Conservation (phyloP, 2,888 invertebrate genomes). For the Chrysolina oricalcia region DNA sequence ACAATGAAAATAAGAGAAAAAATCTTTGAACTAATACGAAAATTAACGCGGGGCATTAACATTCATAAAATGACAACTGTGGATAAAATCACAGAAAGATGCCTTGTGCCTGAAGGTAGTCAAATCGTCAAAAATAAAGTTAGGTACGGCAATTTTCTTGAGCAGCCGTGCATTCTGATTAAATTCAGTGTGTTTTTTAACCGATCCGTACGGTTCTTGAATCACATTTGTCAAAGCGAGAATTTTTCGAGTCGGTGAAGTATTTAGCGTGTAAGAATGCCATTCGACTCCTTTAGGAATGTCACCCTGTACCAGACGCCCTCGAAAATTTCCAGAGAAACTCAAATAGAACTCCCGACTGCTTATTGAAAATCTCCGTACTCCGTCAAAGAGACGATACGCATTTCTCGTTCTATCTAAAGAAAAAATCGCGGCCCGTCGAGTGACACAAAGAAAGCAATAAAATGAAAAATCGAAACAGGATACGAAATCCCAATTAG, state of each 20-base stretch:
- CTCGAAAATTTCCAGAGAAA: not conserved
- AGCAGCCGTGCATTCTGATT: no score
- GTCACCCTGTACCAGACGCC: not conserved
- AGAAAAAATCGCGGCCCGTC: not conserved
- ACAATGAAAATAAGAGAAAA: no score
- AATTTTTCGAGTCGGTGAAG: not conserved
- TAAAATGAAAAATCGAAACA: constrained; percentile 15
- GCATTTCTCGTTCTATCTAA: not conserved
- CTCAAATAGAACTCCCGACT: not conserved
- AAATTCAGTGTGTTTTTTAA: not conserved
- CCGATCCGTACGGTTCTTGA: not conserved
- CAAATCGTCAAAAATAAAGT: no score
- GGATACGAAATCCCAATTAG: constrained; percentile 6
- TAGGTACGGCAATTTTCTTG: no score
- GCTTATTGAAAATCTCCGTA: constrained; percentile 10
- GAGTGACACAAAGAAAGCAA: constrained; percentile 15
- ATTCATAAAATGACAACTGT: no score
- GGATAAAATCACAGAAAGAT: no score
- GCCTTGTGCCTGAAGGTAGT: no score
- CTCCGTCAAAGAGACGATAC: not conserved
- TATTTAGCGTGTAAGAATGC: not conserved
- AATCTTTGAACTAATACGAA: no score
- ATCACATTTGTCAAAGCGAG: not conserved
- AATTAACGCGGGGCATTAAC: no score
- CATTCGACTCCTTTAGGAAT: not conserved